phyloP scores from a whole-genome alignment of 2,113 vertebrate species.

The Ahaetulla prasina region DNA sequence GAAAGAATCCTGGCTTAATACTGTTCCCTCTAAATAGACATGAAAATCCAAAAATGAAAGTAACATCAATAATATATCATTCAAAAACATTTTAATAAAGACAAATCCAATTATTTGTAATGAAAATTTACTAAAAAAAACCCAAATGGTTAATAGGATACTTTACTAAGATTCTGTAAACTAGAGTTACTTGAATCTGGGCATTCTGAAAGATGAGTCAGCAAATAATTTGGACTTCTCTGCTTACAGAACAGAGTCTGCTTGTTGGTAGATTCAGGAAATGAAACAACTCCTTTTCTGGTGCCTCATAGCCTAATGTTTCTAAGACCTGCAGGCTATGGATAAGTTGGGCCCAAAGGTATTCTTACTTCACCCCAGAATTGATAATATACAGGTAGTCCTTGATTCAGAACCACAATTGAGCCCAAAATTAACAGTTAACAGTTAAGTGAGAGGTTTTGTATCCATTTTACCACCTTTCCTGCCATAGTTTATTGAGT shows the following conservation, averaged over 20 bases:
- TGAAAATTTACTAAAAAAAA: not conserved
- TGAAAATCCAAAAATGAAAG: not conserved
- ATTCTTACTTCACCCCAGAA: not conserved
- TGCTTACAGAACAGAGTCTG: not conserved
- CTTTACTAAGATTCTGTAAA: not conserved
- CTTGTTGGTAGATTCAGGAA: not conserved
- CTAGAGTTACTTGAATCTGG: not conserved
- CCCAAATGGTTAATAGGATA: not conserved
- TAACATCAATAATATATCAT: constrained; percentile 18
- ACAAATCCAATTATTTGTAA: not conserved
- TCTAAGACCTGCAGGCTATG: not conserved
- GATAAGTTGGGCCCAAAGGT: not conserved
- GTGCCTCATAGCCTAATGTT: not conserved
- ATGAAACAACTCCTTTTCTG: not conserved
- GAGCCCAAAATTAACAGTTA: not conserved
- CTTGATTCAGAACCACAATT: not conserved
- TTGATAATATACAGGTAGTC: not conserved
- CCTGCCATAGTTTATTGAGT: not conserved
- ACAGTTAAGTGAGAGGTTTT: not conserved
- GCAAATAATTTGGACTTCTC: not conserved
- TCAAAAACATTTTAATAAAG: not conserved
- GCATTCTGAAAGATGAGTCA: not conserved
- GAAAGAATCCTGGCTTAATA: constrained; percentile 73
- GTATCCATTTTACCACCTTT: not conserved
- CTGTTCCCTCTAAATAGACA: constrained; percentile 75